Base-by-base conservation (phyloP, 2,113 vertebrate genomes). In the Petroica traversi region DNA sequence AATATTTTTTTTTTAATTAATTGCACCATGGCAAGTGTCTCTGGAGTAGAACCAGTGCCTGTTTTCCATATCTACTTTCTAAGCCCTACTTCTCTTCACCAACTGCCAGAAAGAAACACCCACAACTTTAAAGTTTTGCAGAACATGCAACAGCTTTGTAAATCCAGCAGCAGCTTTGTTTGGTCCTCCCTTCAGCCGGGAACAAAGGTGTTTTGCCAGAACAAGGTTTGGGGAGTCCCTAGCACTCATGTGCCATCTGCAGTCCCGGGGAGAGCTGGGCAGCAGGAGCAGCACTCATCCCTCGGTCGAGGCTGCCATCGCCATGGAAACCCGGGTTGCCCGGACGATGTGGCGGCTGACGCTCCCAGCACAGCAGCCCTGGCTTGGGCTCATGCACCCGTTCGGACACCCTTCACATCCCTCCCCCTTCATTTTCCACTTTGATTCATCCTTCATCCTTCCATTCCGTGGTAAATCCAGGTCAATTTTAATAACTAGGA, bases 301-400 rank as follows among this genome's bases (percentile, higher is more conserved):
- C 40, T 85, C 16, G 67, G 96, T 62, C 6, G 12, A 25, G 34
- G 40, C 98, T 20, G 51, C 98, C 58, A n/a, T 98, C n/a, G 33
- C 98, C 94, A 97, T 97, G 97, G 98, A 96, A 98, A 98, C 98
- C 26, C 31, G 23, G 97, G 97, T 97, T 98, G 97, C 97, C 97
- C 62, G 14, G 98, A 96, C 95, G 58, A 98, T 97, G 90, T 6
- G 26, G 85, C 20, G 5, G 93, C 86, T 79, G 85, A 88, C 86
- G 62, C 85, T 74, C 94, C 43, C 92, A 93, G 71, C 63, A 80
- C 82, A 5, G 95, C 15, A 28, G 89, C 63, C 5, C 7, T 25
- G 23, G 75, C 94, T 85, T 31, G 14, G 48, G 51, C 83, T 88
- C 73, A 13, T 20, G 80, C 17, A 7, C 81, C 92, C 55, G 0